Percentiles rank a stretch among this genome's conserved stretches.
These are phyloP conservation scores for Muscina levida DNA, from an alignment of 2,888 invertebrate genomes.

Conservation along the genomic window DNA sequence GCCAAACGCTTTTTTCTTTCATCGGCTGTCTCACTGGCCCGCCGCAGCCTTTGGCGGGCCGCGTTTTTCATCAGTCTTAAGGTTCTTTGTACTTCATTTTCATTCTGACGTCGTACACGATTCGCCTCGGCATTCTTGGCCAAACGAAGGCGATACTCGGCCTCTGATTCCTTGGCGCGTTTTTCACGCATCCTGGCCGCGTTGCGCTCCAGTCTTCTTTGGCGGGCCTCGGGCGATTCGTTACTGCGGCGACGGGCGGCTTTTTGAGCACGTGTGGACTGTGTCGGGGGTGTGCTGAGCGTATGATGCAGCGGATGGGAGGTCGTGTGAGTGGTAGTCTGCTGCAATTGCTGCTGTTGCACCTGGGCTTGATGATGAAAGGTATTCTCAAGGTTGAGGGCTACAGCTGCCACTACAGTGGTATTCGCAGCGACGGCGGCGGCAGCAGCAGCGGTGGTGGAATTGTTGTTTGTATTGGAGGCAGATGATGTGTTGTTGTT, in stretches of 20 bases:
- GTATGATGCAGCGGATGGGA: conserved; percentile 76
- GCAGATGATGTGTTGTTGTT: conserved; percentile 67
- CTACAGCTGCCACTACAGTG: conserved; percentile 66
- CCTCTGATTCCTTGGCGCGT: conserved; percentile 77
- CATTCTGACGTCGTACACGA: conserved; percentile 79
- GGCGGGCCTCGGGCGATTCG: conserved; percentile 79
- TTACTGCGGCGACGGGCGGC: conserved; percentile 78
- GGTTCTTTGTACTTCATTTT: conserved; percentile 80
- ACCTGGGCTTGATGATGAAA: conserved; percentile 68
- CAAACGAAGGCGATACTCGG: conserved; percentile 78
- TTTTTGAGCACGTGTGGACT: conserved; percentile 75
- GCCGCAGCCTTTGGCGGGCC: conserved; percentile 78
- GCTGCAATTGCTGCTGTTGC: conserved; percentile 68
- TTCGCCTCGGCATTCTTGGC: conserved; percentile 80
- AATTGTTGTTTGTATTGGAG: conserved; percentile 65
- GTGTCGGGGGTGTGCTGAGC: conserved; percentile 70
- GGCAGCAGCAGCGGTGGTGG: conserved; percentile 70
- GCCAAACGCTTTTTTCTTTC: conserved; percentile 78
- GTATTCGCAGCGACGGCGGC: conserved; percentile 71
- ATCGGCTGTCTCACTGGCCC: conserved; percentile 78
- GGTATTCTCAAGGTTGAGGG: conserved; percentile 70
- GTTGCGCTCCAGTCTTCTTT: conserved; percentile 78
- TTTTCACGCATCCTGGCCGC: conserved; percentile 80
- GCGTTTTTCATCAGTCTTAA: conserved; percentile 80
- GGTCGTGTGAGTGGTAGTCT: conserved; percentile 60